Percentiles rank a stretch among this genome's conserved stretches.
phyloP scores from a whole-genome alignment of 1,140 invertebrate genomes.

The Riptortus pedestris region DNA sequence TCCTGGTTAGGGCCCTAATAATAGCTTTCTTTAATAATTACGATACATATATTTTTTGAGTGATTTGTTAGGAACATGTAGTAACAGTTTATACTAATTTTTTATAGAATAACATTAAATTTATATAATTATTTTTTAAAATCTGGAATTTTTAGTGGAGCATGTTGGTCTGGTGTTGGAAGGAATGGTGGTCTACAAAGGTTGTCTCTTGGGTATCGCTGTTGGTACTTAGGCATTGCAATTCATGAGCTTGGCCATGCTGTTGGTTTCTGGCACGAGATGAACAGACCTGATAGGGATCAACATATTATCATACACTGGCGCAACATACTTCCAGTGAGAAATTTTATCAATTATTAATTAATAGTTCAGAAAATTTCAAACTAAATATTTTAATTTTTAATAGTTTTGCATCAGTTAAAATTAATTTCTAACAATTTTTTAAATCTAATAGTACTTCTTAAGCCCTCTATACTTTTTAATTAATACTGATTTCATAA shows the following conservation, averaged over 20 bases:
- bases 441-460: too few relatives aligned
- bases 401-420: background rate
- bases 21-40: too few relatives aligned
- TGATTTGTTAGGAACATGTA: too few relatives aligned
- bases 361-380: background rate
- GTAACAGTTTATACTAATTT: too few relatives aligned
- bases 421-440: background rate
- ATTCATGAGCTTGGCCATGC: constrained; percentile 39
- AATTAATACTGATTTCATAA: too few relatives aligned
- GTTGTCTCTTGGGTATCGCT: constrained; percentile 35
- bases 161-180: constrained; percentile 37
- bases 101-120: too few relatives aligned
- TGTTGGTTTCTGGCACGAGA: constrained; percentile 40
- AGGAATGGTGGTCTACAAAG: constrained; percentile 33
- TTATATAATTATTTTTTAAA: too few relatives aligned
- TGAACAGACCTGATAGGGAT: constrained; percentile 39
- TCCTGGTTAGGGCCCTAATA: too few relatives aligned
- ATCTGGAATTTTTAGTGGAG: constrained; percentile 32
- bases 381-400: background rate
- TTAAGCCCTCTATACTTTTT: constrained; percentile 13
- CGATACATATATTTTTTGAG: too few relatives aligned
- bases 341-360: background rate
- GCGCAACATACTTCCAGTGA: constrained; percentile 35
- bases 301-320: constrained; percentile 36
- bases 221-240: constrained; percentile 36